Base-by-base conservation (phyloP, 2,888 invertebrate species). In the Ypsolopha scabrella region DNA sequence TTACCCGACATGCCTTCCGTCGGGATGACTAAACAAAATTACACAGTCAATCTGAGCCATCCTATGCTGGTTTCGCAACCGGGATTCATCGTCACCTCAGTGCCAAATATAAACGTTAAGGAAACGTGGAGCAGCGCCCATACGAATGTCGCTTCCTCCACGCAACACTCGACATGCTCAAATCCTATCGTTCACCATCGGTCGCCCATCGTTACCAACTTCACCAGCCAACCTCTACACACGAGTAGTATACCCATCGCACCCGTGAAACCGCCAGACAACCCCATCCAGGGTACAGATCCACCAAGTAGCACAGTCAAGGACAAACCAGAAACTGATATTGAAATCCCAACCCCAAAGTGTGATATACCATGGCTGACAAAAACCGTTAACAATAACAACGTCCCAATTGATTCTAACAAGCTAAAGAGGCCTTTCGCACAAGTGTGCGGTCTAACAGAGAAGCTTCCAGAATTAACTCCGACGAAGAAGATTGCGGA, bases 61-160 rank as follows among this genome's bases (percentile, higher is more conserved):
- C 79, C 87, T 7, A 68, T 87, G 51, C 65, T 87, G 39, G 70
- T 87, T 61, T 86, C 85, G 8, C 87, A 85, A 57, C 77, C 87
- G 24, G 87, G 87, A 50, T 87, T 72, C 61, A 82, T 87, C 54
- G 81, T 87, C 51, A 88, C 88, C 54, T 86, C 88, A 54, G 78
- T 88, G 75, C 87, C 88, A 70, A 87, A 82, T 75, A 76, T 83
- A 50, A 83, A 79, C 56, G 81, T 82, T 36, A 85, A 86, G 56
- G 85, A 86, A 62, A 85, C 86, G 48, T 85, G 83, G 82, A 80
- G 82, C 61, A 77, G 74, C 54, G 67, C 76, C 10, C 72, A 68
- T 60, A 76, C 78, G 2, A 68, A 71, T 48, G 66, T 70, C 36
- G 71, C 67, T 41, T 67, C 75, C 38, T 60, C 79, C 6, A 67